phyloP scores from a whole-genome alignment of 2,888 invertebrate genomes.

The Craniophora ligustri region DNA sequence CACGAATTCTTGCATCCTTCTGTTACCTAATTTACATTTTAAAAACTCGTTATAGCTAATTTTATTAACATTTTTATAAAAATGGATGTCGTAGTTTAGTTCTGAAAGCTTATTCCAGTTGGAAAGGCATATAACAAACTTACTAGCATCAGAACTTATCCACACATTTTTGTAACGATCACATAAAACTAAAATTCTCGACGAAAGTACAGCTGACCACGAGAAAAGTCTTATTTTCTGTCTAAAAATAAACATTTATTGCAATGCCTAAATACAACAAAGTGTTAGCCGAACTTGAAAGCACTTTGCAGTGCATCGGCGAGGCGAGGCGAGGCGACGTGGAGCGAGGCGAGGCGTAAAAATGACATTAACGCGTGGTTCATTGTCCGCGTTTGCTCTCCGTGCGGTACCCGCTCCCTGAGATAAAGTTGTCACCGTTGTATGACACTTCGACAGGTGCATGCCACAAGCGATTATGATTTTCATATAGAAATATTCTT shows the following conservation, averaged over 20 bases:
- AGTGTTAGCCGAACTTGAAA: conserved; percentile 35
- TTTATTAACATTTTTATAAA: too few species aligned
- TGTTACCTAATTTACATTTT: too few species aligned
- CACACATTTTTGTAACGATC: background rate
- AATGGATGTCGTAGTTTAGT: too few species aligned
- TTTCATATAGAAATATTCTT: too few species aligned
- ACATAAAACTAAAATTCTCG: background rate
- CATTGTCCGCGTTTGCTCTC: conserved; percentile 44
- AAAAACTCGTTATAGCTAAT: too few species aligned
- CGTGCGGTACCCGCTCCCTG: background rate
- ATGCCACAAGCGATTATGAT: conserved; percentile 3
- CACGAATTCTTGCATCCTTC: too few species aligned
- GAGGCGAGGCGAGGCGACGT: conserved; percentile 12
- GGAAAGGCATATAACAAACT: too few species aligned
- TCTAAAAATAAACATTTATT: background rate
- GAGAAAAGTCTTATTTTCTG: background rate
- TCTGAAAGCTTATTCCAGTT: too few species aligned
- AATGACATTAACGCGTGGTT: conserved; percentile 45
- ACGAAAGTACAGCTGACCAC: background rate
- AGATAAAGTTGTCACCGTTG: conserved; percentile 47
- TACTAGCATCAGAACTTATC: too few species aligned
- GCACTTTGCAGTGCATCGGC: conserved; percentile 23
- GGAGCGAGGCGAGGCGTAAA: conserved; percentile 30
- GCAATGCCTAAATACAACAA: conserved; percentile 25
- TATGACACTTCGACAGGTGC: conserved; percentile 12